Conservation (phyloP, 2,888 invertebrate genomes). For the Papilio demoleus region DNA sequence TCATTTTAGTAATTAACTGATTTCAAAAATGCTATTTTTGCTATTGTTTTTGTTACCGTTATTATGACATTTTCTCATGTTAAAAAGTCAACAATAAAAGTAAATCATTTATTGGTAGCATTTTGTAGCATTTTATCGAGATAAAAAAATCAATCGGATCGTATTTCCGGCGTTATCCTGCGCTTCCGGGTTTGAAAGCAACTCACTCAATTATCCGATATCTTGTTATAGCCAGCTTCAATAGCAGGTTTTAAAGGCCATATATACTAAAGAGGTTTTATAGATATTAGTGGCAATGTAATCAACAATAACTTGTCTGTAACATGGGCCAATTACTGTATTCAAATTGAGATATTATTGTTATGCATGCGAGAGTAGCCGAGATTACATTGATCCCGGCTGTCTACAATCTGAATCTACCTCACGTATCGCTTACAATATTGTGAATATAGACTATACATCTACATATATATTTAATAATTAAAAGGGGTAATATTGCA, state of each 20-base stretch:
- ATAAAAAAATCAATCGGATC: neutral
- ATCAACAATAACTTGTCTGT: neutral
- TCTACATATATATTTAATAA: neutral
- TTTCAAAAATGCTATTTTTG: too few relatives aligned
- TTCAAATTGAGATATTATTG: constrained; percentile 18
- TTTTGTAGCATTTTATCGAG: neutral
- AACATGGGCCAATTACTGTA: constrained; percentile 12
- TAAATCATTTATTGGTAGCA: neutral
- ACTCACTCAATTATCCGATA: constrained; percentile 1
- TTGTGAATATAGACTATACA: neutral
- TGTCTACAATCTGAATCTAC: constrained; percentile 14
- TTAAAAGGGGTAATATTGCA: too few relatives aligned
- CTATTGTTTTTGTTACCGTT: too few relatives aligned
- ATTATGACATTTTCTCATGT: too few relatives aligned
- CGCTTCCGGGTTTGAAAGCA: constrained; percentile 8
- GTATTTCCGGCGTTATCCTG: constrained; percentile 8
- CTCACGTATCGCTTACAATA: constrained; percentile 1
- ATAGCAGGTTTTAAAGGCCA: constrained; percentile 8
- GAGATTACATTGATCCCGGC: constrained; percentile 19
- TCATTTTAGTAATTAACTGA: neutral
- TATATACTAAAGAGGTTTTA: constrained; percentile 6
- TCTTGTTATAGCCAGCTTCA: constrained; percentile 10
- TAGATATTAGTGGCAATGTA: neutral
- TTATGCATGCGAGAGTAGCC: constrained; percentile 1
- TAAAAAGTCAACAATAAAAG: too few relatives aligned